Percentiles rank a stretch among this genome's conserved stretches.
phyloP scores from a whole-genome alignment of 2,113 vertebrate species.

The Meleagris gallopavo region DNA sequence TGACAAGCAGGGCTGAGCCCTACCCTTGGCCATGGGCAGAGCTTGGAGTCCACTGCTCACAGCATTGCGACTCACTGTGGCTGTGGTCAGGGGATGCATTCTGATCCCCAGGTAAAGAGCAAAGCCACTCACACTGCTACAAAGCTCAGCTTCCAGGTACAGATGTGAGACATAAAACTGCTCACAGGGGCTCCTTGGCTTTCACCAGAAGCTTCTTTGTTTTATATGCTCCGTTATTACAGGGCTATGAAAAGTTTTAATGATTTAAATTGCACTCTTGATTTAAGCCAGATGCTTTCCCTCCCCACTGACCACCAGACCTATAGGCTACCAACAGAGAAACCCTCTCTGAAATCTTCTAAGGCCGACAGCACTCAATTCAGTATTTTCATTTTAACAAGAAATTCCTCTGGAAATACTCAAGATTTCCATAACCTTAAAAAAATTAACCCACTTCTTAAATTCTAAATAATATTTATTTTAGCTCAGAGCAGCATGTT shows the following conservation, averaged over 20 bases:
- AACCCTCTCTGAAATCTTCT: constrained; percentile 40
- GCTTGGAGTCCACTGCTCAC: neutral
- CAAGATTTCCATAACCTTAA: constrained; percentile 52
- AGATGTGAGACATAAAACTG: neutral
- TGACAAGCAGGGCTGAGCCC: accelerated
- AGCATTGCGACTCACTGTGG: neutral
- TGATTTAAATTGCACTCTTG: constrained; percentile 46
- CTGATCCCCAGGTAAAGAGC: neutral
- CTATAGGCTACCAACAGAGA: constrained; percentile 37
- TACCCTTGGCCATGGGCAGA: neutral
- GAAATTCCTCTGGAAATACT: constrained; percentile 66
- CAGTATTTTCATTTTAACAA: constrained; percentile 57
- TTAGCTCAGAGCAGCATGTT: constrained; percentile 74
- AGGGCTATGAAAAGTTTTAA: constrained; percentile 68
- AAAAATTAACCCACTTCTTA: constrained; percentile 60
- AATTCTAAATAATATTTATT: constrained; percentile 65
- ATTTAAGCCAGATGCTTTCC: constrained; percentile 46
- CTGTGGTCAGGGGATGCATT: neutral
- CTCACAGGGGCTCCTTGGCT: neutral
- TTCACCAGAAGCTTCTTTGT: constrained; percentile 5
- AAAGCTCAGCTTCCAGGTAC: neutral
- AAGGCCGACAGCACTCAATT: constrained; percentile 40
- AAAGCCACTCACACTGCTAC: neutral
- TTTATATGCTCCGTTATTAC: constrained; percentile 60
- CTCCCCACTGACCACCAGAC: constrained; percentile 51